Evolutionary conservation across 2,888 invertebrate genomes (phyloP), one percentile per base, ranked within the genome.

Genomic region (Aethes cnicana): DNA sequence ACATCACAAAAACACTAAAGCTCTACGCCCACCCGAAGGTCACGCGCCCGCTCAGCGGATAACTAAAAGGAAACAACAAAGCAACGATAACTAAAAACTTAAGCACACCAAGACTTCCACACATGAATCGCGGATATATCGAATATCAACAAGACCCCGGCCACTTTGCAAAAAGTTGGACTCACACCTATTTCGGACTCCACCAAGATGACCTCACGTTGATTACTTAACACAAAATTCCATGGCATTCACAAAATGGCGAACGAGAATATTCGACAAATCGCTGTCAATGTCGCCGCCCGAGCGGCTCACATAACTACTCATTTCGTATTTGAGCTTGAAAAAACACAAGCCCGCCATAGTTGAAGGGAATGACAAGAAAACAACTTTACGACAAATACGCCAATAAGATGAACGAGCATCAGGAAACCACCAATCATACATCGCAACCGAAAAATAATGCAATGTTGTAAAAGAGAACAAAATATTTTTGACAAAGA

Each of bases 281-380:
- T 77, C 75, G 79, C 85, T 85, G 86, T 86, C 86, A 88, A 82
- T 80, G 86, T 86, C 87, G 84, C 82, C 79, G 81, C 81, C 76
- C 73, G 74, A 71, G 77, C 82, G 78, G 82, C 84, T 82, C 83
- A 86, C 83, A 84, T 82, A 82, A 72, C 81, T 75, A 82, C 81
- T 84, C 83, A 84, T 87, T 88, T 88, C 84, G 80, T 80, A 78
- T 82, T 82, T 83, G 77, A 77, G 80, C 77, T 84, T 77, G 84
- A 87, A 90, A 88, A 88, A 89, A 87, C 82, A 82, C 75, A 68
- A 80, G 81, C 76, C 88, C 89, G 89, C 90, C 90, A 90, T 89
- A 84, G 76, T 77, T 55, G 41, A 23, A 9, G 33, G 30, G 20
- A 36, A 16, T 55, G 58, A 52, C 43, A 42, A 30, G 43, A 25